phyloP scores from a whole-genome alignment of 2,797 vertebrate species.

The Gambusia yucatana region DNA sequence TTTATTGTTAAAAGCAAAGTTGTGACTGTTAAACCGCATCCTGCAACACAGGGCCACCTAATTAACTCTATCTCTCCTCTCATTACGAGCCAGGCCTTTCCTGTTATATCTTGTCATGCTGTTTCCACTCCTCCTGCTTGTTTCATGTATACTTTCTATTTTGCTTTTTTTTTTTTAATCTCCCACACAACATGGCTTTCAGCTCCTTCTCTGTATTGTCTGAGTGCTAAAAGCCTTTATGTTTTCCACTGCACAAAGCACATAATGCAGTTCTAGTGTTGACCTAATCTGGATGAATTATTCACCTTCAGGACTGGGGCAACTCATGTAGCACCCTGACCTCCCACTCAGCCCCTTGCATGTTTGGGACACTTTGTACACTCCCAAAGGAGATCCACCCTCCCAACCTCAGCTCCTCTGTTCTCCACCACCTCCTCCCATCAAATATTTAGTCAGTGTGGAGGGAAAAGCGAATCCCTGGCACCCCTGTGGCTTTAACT shows the following conservation, averaged over 20 bases:
- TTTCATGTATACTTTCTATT: constrained; percentile 1
- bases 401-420: constrained; percentile 33
- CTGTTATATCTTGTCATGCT: constrained; percentile 24
- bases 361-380: constrained; percentile 56
- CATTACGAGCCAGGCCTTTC: constrained; percentile 10
- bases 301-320: constrained; percentile 58
- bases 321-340: constrained; percentile 64
- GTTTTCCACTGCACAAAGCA: constrained; percentile 47
- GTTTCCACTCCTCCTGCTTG: not conserved
- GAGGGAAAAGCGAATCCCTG: constrained; percentile 37
- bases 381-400: constrained; percentile 59
- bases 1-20: constrained; percentile 15
- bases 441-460: constrained; percentile 73
- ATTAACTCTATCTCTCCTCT: constrained; percentile 46
- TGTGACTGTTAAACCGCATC: constrained; percentile 6
- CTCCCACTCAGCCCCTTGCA: constrained; percentile 15
- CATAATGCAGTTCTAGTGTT: constrained; percentile 50
- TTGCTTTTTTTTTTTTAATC: constrained; percentile 4
- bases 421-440: constrained; percentile 41
- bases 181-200: constrained; percentile 16
- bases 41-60: constrained; percentile 30
- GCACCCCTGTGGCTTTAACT: constrained; percentile 30
- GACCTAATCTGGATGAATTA: constrained; percentile 66
- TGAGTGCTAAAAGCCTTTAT: constrained; percentile 53
- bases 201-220: constrained; percentile 10